phyloP scores from a whole-genome alignment of 2,113 vertebrate species.

The Rhizomys pruinosus region DNA sequence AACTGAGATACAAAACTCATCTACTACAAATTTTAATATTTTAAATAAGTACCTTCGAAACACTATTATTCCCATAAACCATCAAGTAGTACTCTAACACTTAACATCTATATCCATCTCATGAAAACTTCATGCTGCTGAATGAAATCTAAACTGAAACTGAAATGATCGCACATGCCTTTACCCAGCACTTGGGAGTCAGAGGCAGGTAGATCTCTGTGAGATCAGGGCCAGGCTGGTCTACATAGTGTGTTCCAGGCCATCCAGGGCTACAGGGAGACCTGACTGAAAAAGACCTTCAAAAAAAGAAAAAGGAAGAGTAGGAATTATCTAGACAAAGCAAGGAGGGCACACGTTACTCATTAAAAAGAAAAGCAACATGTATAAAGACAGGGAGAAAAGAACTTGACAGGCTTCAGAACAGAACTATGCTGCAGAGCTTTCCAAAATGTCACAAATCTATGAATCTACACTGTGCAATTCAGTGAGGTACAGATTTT shows the following conservation, averaged over 20 bases:
- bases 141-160: neutral
- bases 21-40: conserved; percentile 2
- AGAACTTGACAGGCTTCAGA: neutral
- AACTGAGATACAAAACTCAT: neutral
- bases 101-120: neutral
- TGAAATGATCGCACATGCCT: too few relatives aligned
- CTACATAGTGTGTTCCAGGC: too few relatives aligned
- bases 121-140: neutral
- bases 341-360: too few relatives aligned
- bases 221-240: too few relatives aligned
- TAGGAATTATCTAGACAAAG: too few relatives aligned
- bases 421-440: neutral
- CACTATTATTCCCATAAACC: neutral
- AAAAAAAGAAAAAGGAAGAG: too few relatives aligned
- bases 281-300: too few relatives aligned
- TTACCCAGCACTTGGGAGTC: too few relatives aligned
- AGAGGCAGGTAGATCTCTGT: neutral
- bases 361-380: too few relatives aligned
- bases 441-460: conserved; percentile 5
- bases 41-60: conserved; percentile 33
- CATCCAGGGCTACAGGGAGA: too few relatives aligned
- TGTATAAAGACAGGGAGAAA: too few relatives aligned
- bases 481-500: conserved; percentile 7
- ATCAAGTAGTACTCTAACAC: conserved; percentile 11
- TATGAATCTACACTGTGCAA: neutral